These are phyloP conservation scores for Phymastichus coffea DNA, from an alignment of 1,140 invertebrate genomes.

Conservation along the genomic window DNA sequence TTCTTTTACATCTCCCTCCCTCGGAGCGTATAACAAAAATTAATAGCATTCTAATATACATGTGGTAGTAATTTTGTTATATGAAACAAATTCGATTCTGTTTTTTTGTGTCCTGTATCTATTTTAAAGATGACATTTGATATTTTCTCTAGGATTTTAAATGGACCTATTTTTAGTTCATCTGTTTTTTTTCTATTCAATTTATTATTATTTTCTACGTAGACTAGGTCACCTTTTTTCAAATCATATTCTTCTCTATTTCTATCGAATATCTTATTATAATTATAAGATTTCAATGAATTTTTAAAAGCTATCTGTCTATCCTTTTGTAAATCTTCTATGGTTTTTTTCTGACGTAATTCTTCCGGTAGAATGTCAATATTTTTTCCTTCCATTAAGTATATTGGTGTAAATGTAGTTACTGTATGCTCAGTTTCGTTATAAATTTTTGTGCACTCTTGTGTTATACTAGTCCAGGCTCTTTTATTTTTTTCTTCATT, in stretches of 20 bases:
- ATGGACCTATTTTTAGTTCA: conserved; percentile 33
- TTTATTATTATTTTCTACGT: conserved; percentile 36
- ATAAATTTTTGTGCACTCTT: conserved; percentile 22
- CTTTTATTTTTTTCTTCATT: conserved; percentile 21
- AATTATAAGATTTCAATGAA: conserved; percentile 32
- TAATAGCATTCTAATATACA: neutral
- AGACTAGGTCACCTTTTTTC: conserved; percentile 30
- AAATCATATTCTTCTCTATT: conserved; percentile 26
- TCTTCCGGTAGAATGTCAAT: conserved; percentile 2
- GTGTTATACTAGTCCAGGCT: conserved; percentile 15
- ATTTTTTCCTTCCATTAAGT: conserved; percentile 13
- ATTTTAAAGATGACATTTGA: conserved; percentile 35
- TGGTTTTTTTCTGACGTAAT: neutral
- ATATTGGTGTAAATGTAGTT: conserved; percentile 14
- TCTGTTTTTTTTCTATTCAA: conserved; percentile 34
- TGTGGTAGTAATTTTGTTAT: neutral
- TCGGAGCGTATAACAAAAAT: neutral
- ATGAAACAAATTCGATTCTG: conserved; percentile 22
- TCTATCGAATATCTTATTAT: conserved; percentile 34
- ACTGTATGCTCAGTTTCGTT: conserved; percentile 23
- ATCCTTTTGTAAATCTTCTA: conserved; percentile 25
- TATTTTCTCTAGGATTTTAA: conserved; percentile 30
- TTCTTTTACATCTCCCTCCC: neutral
- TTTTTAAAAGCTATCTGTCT: conserved; percentile 31
- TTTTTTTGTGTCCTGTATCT: conserved; percentile 31